Conservation (phyloP, 1,140 invertebrate genomes). For the Ridgeia piscesae region DNA sequence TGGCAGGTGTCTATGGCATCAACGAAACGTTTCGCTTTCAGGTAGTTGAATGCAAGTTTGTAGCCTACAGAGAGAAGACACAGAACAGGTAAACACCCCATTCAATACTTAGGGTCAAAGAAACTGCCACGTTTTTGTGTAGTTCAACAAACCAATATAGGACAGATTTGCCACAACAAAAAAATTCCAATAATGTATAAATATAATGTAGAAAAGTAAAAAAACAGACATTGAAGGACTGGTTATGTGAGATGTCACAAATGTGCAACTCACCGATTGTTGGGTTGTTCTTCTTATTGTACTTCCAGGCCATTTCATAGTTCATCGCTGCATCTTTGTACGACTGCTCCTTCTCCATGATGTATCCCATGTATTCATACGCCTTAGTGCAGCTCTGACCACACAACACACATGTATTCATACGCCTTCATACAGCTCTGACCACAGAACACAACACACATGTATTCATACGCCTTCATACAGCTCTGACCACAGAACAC, state of each 20-base stretch:
- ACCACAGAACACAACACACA: background rate
- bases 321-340: slow-evolving; percentile 82
- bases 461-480: background rate
- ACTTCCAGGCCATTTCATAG: slow-evolving; percentile 84
- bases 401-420: background rate
- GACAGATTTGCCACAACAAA: too few relatives aligned
- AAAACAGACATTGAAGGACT: too few relatives aligned
- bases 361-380: slow-evolving; percentile 82
- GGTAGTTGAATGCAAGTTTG: slow-evolving; percentile 86
- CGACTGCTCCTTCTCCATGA: slow-evolving; percentile 90
- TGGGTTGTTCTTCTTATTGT: slow-evolving; percentile 75
- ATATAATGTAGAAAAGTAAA: too few relatives aligned
- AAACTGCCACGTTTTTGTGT: background rate
- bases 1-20: slow-evolving; percentile 85
- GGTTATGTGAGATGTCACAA: background rate
- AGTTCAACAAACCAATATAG: too few relatives aligned
- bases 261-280: slow-evolving; percentile 63
- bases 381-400: slow-evolving; percentile 78
- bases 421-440: background rate
- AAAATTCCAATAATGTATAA: too few relatives aligned
- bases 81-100: background rate
- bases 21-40: slow-evolving; percentile 87
- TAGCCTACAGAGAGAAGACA: slow-evolving; percentile 68
- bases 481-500: too few relatives aligned
- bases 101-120: background rate